Evolutionary conservation across 2,888 invertebrate species (phyloP).

Genomic region (Lithophane semibrunnea): DNA sequence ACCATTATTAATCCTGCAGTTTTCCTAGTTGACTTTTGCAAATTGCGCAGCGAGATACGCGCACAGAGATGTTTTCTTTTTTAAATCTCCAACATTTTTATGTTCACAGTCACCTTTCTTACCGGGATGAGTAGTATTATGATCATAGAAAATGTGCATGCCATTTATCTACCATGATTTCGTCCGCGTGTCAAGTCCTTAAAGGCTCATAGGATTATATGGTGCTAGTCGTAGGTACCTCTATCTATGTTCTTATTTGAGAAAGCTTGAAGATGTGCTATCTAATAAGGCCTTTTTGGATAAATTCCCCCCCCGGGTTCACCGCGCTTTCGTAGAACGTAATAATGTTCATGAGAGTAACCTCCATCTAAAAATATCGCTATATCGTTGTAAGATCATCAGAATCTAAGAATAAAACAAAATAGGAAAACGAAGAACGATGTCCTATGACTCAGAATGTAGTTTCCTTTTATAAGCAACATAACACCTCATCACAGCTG

Average conservation of each 20-base stretch:
- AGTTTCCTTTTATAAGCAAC: background rate
- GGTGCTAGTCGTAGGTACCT: background rate
- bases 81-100: slow-evolving; percentile 26
- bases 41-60: slow-evolving; percentile 46
- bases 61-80: slow-evolving; percentile 34
- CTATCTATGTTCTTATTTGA: background rate
- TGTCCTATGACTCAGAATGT: background rate
- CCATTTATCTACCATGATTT: background rate
- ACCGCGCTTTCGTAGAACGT: background rate
- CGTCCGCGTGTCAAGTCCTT: background rate
- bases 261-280: background rate
- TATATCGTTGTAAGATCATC: background rate
- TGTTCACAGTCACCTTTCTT: slow-evolving; percentile 2
- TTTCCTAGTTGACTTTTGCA: slow-evolving; percentile 56
- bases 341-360: background rate
- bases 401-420: background rate
- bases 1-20: slow-evolving; percentile 53
- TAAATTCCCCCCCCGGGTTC: background rate
- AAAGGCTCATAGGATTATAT: background rate
- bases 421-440: background rate
- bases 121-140: background rate
- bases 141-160: background rate
- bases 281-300: background rate
- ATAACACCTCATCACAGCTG: slow-evolving; percentile 17
- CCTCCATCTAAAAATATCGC: background rate